Base-by-base conservation (phyloP, 92 coral and sea anemone species). In the Phenganax marumi region DNA sequence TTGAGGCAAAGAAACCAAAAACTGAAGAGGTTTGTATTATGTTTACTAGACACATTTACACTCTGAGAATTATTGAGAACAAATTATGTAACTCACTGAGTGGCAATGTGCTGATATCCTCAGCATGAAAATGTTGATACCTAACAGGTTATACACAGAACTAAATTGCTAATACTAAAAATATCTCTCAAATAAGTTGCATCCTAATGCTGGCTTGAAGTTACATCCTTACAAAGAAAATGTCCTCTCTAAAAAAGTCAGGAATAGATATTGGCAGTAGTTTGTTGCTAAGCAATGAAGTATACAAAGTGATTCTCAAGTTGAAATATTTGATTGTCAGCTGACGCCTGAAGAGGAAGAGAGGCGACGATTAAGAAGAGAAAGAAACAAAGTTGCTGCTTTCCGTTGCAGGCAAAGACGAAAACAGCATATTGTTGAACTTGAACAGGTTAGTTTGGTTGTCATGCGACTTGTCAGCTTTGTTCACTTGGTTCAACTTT, bases 321-420 rank as follows among this genome's bases (percentile, higher is more conserved):
- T 50, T 10, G 16, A 43, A 33, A 43, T 23, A 73, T 52, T 26
- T 75, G 10, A 43, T 13, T 19, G 53, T 54, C 79, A 96, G 99
- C 90, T 96, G 7, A 87, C 99, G 24, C 82, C 86, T 9, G 97
- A 92, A 62, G 99, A 96, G 73, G 91, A 89, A 53, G 99, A 96
- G 55, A 96, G 88, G 79, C 61, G 99, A 81, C 82, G 96, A 39
- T 71, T 92, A 43, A 70, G 99, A 73, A 80, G 99, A 83, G 99
- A 96, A 70, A 78, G 99, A 80, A 96, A 96, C 74, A 96, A 96
- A 84, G 57, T 92, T 52, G 99, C 99, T 16, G 99, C 99, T 12
- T 96, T 91, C 73, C 93, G 91, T 83, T 96, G 99, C 65, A 81
- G 99, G 52, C 99, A 92, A 76, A 76, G 99, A 24, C 77, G 99